Evolutionary conservation across 1,140 invertebrate species (phyloP).

Genomic region (Conus betulinus): DNA sequence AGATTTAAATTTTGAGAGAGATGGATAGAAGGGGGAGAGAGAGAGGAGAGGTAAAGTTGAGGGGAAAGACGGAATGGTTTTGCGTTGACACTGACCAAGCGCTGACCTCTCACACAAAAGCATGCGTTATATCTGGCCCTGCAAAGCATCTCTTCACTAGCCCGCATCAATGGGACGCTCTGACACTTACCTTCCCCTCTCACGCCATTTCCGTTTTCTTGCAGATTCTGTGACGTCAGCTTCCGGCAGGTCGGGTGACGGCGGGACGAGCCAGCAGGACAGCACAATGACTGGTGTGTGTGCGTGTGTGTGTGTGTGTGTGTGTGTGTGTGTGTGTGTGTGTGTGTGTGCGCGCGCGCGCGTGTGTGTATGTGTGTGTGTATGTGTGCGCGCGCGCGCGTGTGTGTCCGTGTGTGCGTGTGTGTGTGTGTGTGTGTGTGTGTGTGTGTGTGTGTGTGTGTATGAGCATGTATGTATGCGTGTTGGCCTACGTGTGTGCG

Average conservation of each 20-base stretch:
- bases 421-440: slow-evolving; percentile 25
- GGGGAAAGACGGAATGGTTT: too few species aligned
- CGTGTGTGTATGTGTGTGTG: slow-evolving; percentile 23
- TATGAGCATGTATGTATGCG: not conserved
- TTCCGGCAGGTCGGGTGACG: slow-evolving; percentile 21
- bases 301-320: slow-evolving; percentile 25
- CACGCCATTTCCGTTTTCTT: slow-evolving; percentile 12
- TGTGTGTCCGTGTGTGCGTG: slow-evolving; percentile 17
- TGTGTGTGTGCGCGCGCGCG: slow-evolving; percentile 16
- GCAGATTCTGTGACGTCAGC: slow-evolving; percentile 29
- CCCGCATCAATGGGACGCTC: not conserved
- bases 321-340: slow-evolving; percentile 22
- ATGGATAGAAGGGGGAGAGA: not conserved
- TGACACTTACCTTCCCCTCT: not conserved
- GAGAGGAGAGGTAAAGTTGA: not conserved
- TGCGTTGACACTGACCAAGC: too few species aligned
- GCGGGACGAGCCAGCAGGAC: not conserved
- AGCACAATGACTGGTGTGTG: slow-evolving; percentile 26
- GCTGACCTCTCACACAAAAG: too few species aligned
- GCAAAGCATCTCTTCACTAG: too few species aligned
- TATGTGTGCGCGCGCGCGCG: slow-evolving; percentile 31
- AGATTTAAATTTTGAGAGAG: not conserved
- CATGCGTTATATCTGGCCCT: too few species aligned
- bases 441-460: slow-evolving; percentile 27
- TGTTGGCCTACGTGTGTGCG: not conserved